Base-by-base conservation (phyloP, 2,888 invertebrate species). In the Pyrgus malvae region DNA sequence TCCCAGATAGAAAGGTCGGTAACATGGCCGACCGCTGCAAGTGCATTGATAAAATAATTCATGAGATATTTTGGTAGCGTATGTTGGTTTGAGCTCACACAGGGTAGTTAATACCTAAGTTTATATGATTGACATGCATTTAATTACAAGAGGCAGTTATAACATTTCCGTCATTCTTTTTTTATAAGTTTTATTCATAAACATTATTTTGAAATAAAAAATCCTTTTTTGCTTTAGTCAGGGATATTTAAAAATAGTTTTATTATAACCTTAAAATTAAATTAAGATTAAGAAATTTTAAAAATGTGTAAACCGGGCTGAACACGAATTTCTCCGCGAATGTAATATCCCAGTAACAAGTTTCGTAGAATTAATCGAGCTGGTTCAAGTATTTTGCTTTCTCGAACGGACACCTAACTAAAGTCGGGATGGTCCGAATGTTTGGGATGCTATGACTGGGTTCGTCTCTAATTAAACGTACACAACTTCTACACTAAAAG, bases 11-110 rank as follows among this genome's bases (percentile, higher is more conserved):
- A 74, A 73, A 68, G 78, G 76, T 79, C 73, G 74, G 74, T 76
- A 89, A 85, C 76, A 89, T 89, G 89, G 89, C 87, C 73, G 85
- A 70, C 79, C 61, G 74, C 70, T 83, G 86, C 88, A 87, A 82
- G 81, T 85, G 85, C 78, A 85, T 37, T 41, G 68, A 66, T 67
- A 63, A 61, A 64, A 60, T 55, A 51, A 51, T 17, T n/a, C 21
- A 19, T 29, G 19, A 3, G 9, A 12, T 35, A 37, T 27, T 21
- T 19, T 8, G 12, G 27, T 19, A 31, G 6, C n/a, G 19, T 12
- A 38, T 4, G 21, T 21, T 12, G 3, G 12, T 4, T 7, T 17
- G 0, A 17, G n/a, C 23, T 4, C 3, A 23, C 3, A 23, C 23
- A 23, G 3, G 14, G 14, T 35, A 35, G 14, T 14, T 35, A n/a